Percentiles rank a stretch among this genome's conserved stretches.
These are phyloP conservation scores for Fragum sueziense DNA, from an alignment of 2,888 invertebrate species.

Conservation along the genomic window DNA sequence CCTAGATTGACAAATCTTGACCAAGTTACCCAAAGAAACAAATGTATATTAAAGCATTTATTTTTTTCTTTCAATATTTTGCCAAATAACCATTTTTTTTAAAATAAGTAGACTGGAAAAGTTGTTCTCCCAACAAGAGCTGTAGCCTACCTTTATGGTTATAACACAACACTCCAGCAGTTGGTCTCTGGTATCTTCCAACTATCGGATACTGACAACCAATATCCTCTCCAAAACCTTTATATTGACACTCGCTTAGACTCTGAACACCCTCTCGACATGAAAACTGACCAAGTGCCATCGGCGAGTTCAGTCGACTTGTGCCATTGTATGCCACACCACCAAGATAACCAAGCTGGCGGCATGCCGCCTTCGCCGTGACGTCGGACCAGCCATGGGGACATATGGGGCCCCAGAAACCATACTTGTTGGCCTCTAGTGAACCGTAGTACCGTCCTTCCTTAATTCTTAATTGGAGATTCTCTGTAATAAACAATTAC, in stretches of 20 bases:
- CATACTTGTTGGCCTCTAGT: constrained; percentile 87
- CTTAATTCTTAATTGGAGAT: constrained; percentile 55
- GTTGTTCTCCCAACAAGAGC: too few species aligned
- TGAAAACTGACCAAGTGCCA: constrained; percentile 68
- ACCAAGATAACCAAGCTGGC: constrained; percentile 62
- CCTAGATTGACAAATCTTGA: too few species aligned
- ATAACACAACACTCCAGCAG: constrained; percentile 71
- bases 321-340: constrained; percentile 66
- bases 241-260: constrained; percentile 65
- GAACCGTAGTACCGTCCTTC: constrained; percentile 84
- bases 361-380: constrained; percentile 69
- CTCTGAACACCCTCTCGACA: constrained; percentile 64
- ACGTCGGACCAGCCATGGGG: constrained; percentile 69
- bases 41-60: too few species aligned
- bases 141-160: constrained; percentile 59
- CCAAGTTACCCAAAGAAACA: too few species aligned
- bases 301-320: constrained; percentile 56
- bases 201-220: constrained; percentile 63
- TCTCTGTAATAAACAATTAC: constrained; percentile 52
- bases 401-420: constrained; percentile 87
- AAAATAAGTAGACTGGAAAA: too few species aligned
- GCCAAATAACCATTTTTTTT: too few species aligned
- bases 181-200: constrained; percentile 54
- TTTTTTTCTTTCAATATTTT: too few species aligned
- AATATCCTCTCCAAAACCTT: constrained; percentile 62